A percentile compares a stretch with the other conserved stretches of the same genome.
These are phyloP conservation scores for Tapirus terrestris DNA, from an alignment of 2,113 vertebrate genomes.

Conservation along the genomic window DNA sequence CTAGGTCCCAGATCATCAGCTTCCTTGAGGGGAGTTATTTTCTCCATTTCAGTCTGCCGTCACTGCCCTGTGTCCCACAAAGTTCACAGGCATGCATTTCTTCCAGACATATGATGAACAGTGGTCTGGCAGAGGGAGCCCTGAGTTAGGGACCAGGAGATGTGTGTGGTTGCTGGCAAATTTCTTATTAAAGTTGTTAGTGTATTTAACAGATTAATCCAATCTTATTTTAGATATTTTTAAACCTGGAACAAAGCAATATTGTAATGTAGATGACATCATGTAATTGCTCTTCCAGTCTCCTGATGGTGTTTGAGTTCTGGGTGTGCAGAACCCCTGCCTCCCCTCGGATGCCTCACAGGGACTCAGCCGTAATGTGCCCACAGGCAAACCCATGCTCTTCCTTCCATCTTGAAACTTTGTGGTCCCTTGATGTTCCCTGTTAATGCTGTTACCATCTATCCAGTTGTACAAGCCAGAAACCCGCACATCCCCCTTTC, in stretches of 20 bases:
- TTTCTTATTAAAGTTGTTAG: neutral
- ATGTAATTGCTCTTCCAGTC: no score
- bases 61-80: accelerated
- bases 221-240: neutral
- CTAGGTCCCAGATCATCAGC: neutral
- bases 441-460: neutral
- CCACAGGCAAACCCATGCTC: neutral
- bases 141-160: neutral
- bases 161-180: neutral
- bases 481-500: neutral
- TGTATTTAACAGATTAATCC: neutral
- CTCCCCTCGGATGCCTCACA: neutral
- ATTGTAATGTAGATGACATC: accelerated
- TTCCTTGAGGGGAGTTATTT: neutral
- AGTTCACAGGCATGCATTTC: accelerated
- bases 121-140: neutral
- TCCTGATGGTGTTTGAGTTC: neutral
- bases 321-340: no score
- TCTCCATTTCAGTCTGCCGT: neutral
- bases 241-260: neutral
- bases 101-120: accelerated
- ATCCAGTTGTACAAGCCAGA: neutral
- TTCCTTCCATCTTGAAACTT: neutral
- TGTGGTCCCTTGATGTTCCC: neutral
- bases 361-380: neutral